Conservation (phyloP, 2,888 invertebrate species). For the Holacanthella duospinosa region DNA sequence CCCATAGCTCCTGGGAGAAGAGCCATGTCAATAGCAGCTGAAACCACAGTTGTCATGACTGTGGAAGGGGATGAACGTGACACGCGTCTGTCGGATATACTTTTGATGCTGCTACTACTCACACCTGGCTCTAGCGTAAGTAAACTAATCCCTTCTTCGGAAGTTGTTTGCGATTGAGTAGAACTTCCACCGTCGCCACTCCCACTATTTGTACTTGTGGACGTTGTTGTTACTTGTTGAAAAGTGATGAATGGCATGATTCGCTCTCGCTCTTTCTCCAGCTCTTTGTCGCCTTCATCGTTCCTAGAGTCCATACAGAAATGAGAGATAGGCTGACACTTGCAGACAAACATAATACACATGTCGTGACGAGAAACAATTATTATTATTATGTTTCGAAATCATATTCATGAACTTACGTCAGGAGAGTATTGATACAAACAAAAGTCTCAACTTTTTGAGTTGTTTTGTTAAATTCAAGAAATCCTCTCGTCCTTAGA, state of each 20-base stretch:
- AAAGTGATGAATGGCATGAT: conserved; percentile 38
- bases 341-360: too few species aligned
- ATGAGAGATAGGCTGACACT: conserved; percentile 4
- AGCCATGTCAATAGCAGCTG: neutral
- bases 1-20: neutral
- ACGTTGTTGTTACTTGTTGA: conserved; percentile 36
- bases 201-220: conserved; percentile 30
- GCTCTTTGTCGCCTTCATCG: conserved; percentile 37
- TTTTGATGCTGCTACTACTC: neutral
- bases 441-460: conserved; percentile 71
- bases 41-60: neutral
- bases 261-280: conserved; percentile 37
- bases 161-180: neutral
- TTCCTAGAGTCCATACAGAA: conserved; percentile 26
- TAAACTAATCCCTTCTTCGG: neutral
- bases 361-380: too few species aligned
- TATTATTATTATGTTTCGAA: too few species aligned
- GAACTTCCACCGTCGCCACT: neutral
- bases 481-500: conserved; percentile 68
- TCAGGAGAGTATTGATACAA: conserved; percentile 66
- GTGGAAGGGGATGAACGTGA: neutral
- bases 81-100: neutral
- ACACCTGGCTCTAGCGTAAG: neutral
- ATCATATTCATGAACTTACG: conserved; percentile 41
- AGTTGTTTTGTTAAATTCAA: conserved; percentile 65